Evolutionary conservation across 2,797 vertebrate species (phyloP), one percentile per base, ranked within the genome.

Genomic region (Sparidentex hasta): DNA sequence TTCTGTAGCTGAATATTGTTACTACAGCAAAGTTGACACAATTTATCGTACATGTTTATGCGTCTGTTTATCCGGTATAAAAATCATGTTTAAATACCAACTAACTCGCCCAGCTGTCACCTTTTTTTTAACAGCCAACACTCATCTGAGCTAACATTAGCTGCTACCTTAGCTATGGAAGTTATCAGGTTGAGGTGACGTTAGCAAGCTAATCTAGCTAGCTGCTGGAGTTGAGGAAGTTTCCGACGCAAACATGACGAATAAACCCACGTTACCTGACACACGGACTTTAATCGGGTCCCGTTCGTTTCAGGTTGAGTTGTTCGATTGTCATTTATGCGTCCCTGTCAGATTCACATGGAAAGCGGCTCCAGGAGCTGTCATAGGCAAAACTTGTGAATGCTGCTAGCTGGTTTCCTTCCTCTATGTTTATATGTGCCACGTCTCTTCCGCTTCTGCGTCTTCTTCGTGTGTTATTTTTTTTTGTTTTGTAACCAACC

Each of bases 361-460:
- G n/a, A 41, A 51, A 54, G 68, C 23, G 17, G 63, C 11, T 72
- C 38, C 67, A 20, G 3, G 29, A 56, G 63, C 68, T 86, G 87
- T 87, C 88, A 90, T 74, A 51, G 23, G 78, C 13, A 76, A 82
- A 33, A 85, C 57, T 79, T 71, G 9, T 7, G 33, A 7, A 8
- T 41, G 29, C 16, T 64, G 68, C 58, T 74, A 70, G 65, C 69
- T 51, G 58, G 2, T 64, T 16, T 78, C 46, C 87, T 88, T 87
- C 82, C 80, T 90, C 81, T 71, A 46, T 93, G 91, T 92, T 92
- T 92, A 85, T 92, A 85, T 92, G 76, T 94, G 94, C 93, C 92
- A 94, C 94, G 93, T 94, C 93, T 90, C 91, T 94, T 93, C 93
- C 93, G 90, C 77, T 81, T 86, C 64, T 44, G 7, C 1, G 3